These are phyloP conservation scores for Anseranas semipalmata DNA, from an alignment of 2,113 vertebrate genomes.

Conservation along the genomic window DNA sequence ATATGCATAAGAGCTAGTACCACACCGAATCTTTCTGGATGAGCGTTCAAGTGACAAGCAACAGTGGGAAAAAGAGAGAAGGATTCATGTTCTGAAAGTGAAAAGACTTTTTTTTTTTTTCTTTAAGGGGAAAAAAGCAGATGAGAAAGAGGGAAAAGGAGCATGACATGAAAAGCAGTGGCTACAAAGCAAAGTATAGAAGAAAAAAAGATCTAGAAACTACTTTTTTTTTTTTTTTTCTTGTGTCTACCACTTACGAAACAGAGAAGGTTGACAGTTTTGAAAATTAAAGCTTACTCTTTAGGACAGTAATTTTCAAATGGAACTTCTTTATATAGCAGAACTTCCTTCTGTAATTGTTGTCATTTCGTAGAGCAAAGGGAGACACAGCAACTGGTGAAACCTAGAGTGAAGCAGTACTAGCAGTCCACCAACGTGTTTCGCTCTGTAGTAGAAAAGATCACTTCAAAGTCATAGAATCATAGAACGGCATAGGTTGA, in stretches of 20 bases:
- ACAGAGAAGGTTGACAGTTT: background rate
- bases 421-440: background rate
- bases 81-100: background rate
- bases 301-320: background rate
- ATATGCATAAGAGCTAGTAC: background rate
- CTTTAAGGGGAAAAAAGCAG: background rate
- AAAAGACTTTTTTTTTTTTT: background rate
- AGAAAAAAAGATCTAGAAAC: background rate
- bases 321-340: background rate
- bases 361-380: background rate
- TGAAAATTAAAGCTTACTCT: constrained; percentile 5
- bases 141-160: background rate
- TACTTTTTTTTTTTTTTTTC: background rate
- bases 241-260: background rate
- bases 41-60: background rate
- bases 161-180: background rate
- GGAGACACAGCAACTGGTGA: background rate
- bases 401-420: background rate
- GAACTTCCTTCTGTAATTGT: background rate
- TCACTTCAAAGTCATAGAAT: background rate
- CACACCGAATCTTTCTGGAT: background rate
- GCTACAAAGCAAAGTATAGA: background rate
- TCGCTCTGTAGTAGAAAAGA: background rate
- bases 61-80: background rate
- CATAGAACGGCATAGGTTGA: too few species aligned